Evolutionary conservation across 2,888 invertebrate species (phyloP).

Genomic region (Acholoe squamosa): DNA sequence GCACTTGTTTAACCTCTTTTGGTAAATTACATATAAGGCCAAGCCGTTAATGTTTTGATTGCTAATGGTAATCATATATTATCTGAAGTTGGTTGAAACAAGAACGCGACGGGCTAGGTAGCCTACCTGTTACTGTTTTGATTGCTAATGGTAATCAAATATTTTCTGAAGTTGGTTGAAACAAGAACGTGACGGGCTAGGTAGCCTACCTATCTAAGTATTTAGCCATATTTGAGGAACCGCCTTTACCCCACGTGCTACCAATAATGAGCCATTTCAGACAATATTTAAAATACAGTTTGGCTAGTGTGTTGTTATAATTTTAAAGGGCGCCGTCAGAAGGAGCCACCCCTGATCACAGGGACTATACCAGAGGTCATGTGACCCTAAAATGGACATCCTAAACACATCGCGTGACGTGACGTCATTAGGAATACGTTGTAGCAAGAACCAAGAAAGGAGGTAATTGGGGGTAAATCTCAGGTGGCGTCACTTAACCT

Average conservation of each 20-base stretch:
- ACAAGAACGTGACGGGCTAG: no score
- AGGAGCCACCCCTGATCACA: neutral
- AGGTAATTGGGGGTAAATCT: neutral
- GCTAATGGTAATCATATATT: no score
- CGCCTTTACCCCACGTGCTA: neutral
- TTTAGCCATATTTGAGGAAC: neutral
- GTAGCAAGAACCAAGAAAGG: neutral
- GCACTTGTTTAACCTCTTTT: no score
- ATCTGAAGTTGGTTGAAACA: no score
- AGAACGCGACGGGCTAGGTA: no score
- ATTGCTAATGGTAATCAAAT: no score
- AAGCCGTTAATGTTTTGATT: no score
- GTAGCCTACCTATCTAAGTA: neutral
- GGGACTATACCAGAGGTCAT: neutral
- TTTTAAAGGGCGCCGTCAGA: neutral
- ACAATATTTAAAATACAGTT: neutral
- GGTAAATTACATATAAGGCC: no score
- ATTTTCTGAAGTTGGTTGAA: no score
- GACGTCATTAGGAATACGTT: neutral
- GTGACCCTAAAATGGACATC: neutral
- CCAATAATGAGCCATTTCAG: neutral
- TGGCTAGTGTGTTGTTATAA: neutral
- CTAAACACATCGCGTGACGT: constrained; percentile 11
- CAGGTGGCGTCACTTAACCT: neutral
- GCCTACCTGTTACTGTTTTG: no score